Base-by-base conservation (phyloP, 2,113 vertebrate genomes). In the Etheostoma spectabile region DNA sequence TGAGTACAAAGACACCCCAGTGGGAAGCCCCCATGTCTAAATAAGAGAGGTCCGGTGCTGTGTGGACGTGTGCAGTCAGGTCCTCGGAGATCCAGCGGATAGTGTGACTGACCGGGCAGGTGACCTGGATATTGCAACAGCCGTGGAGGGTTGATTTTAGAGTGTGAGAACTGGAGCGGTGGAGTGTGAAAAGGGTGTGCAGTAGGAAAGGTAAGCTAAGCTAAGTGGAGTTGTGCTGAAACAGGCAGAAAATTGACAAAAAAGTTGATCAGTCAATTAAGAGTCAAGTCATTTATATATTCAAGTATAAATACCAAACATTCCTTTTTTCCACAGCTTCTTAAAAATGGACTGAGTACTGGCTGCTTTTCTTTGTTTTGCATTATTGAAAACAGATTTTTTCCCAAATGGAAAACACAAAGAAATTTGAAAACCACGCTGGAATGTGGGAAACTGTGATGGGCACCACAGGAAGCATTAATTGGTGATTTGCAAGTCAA, bases 21-120 rank as follows among this genome's bases (percentile, higher is more conserved):
- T 35, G 93, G 85, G 90, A 59, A 69, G 70, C 85, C 91, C 89
- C 86, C 65, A 35, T 77, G 84, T 84, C 75, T 91, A 92, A 93
- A 95, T 94, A 92, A 95, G 93, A 94, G 83, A 90, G 67, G 92
- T 94, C 92, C 93, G 85, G 88, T 85, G 70, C 77, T 12, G 72
- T 18, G 76, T n/a, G 46, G 74, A 35, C 42, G 33, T 60, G 65
- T 78, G 78, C 76, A 66, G 76, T 53, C 86, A 67, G 61, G 74
- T 71, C 86, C 85, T 79, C 18, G 15, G 82, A 92, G 87, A 86
- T 88, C 84, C 78, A 75, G 84, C 55, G 74, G 90, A 91, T 93
- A 82, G 87, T 77, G 89, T 90, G 84, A 90, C 88, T 79, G 87
- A 87, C 84, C 69, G 62, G 79, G 72, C 64, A 78, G 82, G 72